Percentiles rank a stretch among this genome's conserved stretches.
These are phyloP conservation scores for Spilosoma lubricipeda DNA, from an alignment of 2,888 invertebrate genomes.

Conservation along the genomic window DNA sequence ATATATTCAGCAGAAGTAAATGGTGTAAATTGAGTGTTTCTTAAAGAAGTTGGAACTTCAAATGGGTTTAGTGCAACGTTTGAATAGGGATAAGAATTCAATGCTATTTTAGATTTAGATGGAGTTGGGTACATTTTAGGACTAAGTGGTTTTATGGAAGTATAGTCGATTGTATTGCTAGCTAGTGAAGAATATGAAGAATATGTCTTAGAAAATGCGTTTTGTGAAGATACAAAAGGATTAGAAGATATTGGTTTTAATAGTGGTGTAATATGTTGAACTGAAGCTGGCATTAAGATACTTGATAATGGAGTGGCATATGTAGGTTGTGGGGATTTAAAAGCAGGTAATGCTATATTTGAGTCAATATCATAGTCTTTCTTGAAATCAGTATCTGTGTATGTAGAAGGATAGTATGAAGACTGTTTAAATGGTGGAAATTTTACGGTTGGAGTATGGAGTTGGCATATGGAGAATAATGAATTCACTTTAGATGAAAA, in stretches of 20 bases:
- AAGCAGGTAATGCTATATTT: neutral
- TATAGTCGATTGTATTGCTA: neutral
- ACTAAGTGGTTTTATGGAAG: neutral
- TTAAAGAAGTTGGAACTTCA: neutral
- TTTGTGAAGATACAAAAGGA: neutral
- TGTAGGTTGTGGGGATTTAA: neutral
- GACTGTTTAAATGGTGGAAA: neutral
- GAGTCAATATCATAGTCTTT: neutral
- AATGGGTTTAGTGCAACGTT: neutral
- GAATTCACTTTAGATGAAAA: neutral
- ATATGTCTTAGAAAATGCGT: neutral
- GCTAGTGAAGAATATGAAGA: neutral
- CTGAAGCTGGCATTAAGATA: neutral
- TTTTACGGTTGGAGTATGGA: neutral
- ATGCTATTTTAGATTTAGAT: neutral
- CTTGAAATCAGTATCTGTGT: neutral
- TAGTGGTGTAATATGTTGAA: neutral
- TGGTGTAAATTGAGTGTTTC: neutral
- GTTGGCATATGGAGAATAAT: too few species aligned
- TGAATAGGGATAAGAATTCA: neutral
- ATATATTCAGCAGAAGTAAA: neutral
- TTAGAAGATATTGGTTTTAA: neutral
- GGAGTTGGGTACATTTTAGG: neutral
- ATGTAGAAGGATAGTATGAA: neutral
- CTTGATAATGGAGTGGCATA: neutral